Conservation (phyloP, 2,113 vertebrate genomes). For the Oncorhynchus masou region DNA sequence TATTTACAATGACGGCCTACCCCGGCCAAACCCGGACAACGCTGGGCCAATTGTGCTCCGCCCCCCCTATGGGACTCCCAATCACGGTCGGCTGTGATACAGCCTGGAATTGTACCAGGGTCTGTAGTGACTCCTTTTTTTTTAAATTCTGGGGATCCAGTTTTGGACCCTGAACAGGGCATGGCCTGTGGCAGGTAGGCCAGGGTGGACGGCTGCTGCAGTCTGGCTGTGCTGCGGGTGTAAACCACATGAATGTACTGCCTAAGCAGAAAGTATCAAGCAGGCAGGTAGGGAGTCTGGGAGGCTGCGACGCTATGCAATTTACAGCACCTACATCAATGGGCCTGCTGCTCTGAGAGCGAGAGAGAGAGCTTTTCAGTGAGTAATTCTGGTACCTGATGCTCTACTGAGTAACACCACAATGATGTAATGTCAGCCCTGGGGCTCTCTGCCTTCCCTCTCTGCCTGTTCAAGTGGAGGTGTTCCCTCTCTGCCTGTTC, state of each 20-base stretch:
- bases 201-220: conserved; percentile 32
- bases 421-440: conserved; percentile 88
- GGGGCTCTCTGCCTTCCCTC: conserved; percentile 50
- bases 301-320: conserved; percentile 51
- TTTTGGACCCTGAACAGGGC: conserved; percentile 62
- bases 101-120: too few species aligned
- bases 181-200: conserved; percentile 28
- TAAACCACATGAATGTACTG: conserved; percentile 69
- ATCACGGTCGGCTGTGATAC: too few species aligned
- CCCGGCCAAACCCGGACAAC: too few species aligned
- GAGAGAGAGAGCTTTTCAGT: conserved; percentile 66
- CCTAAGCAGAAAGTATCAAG: conserved; percentile 68
- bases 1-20: too few species aligned
- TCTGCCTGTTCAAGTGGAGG: too few species aligned
- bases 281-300: conserved; percentile 50
- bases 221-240: conserved; percentile 62
- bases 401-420: conserved; percentile 67
- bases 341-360: conserved; percentile 28
- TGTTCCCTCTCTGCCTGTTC: too few species aligned
- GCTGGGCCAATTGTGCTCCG: too few species aligned
- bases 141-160: not conserved
- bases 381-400: conserved; percentile 77
- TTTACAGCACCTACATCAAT: conserved; percentile 66
- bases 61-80: too few species aligned
- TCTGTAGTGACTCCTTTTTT: too few species aligned